Base-by-base conservation (phyloP, 2,888 invertebrate species). In the Arge pagana region DNA sequence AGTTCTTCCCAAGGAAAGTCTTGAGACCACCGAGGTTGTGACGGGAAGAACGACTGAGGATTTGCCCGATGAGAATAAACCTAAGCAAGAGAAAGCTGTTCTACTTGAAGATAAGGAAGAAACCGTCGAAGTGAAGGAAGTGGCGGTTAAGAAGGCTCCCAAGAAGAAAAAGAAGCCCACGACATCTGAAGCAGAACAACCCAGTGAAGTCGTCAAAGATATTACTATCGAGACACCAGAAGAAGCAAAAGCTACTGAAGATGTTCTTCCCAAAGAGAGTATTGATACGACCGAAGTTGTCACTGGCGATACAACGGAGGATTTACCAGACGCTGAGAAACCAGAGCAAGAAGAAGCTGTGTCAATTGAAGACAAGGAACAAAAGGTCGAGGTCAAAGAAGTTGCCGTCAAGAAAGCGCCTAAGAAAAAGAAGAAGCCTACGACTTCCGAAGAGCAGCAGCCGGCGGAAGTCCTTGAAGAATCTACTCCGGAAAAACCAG, bases 371-470 rank as follows among this genome's bases (percentile, higher is more conserved):
- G 42, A 56, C 37, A 21, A 37, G 24, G 48, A 41, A 35, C 48
- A 48, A n/a, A 61, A 37, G 36, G 6, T 53, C 43, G 28, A 58
- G 43, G 7, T 55, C 48, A 43, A 28, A 35, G 31, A 53, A 37
- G 52, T 52, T n/a, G 37, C 56, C 30, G 41, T 41, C 10, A 60
- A 60, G 54, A 62, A 48, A 51, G 39, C 49, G n/a, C 56, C 57
- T 15, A 52, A 52, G 31, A 64, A 64, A 39, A 67, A 63, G 39
- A 58, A 55, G 48, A 58, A 60, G 43, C 50, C 30, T 26, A 49
- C 58, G 37, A 50, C 55, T 52, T 11, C 62, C 58, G 53, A 67
- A 57, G 59, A 68, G 56, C 64, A 71, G 54, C 71, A 74, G 56
- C 61, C 71, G 41, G 60, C 64, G 53, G 64, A 67, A 61, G 54